Percentiles rank a stretch among this genome's conserved stretches.
Conservation (phyloP, 1,140 invertebrate species). For the Drosophila eugracilis region DNA sequence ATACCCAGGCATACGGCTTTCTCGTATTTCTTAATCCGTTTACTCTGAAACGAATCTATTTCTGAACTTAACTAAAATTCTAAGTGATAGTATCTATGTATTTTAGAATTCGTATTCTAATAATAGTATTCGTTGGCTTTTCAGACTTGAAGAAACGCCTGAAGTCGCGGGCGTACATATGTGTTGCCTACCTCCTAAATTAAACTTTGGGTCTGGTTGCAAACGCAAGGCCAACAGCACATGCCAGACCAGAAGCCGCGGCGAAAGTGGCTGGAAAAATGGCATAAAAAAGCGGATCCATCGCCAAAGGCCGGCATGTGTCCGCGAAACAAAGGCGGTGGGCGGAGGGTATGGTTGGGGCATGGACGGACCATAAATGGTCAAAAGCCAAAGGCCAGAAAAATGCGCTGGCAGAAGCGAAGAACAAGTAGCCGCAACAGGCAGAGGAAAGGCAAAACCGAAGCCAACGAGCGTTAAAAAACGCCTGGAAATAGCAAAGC, state of each 20-base stretch:
- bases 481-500: constrained; percentile 25
- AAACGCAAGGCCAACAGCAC: constrained; percentile 42
- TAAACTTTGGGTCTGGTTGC: constrained; percentile 57
- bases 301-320: constrained; percentile 24
- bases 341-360: background rate
- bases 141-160: background rate
- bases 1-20: too few relatives aligned
- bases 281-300: constrained; percentile 27
- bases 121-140: background rate
- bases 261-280: constrained; percentile 22
- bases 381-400: constrained; percentile 55
- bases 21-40: too few relatives aligned
- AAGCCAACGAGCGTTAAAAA: constrained; percentile 72
- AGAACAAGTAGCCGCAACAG: constrained; percentile 59
- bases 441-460: constrained; percentile 45
- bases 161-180: constrained; percentile 56
- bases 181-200: constrained; percentile 68
- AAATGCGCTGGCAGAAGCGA: constrained; percentile 26
- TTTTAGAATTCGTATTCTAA: background rate
- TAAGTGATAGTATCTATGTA: too few relatives aligned
- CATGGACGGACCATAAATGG: constrained; percentile 34
- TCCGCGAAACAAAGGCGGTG: constrained; percentile 35
- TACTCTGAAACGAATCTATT: too few relatives aligned
- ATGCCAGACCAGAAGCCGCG: constrained; percentile 32
- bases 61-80: too few relatives aligned